phyloP scores from a whole-genome alignment of 2,888 invertebrate genomes.

The Tenthredo mesomela region DNA sequence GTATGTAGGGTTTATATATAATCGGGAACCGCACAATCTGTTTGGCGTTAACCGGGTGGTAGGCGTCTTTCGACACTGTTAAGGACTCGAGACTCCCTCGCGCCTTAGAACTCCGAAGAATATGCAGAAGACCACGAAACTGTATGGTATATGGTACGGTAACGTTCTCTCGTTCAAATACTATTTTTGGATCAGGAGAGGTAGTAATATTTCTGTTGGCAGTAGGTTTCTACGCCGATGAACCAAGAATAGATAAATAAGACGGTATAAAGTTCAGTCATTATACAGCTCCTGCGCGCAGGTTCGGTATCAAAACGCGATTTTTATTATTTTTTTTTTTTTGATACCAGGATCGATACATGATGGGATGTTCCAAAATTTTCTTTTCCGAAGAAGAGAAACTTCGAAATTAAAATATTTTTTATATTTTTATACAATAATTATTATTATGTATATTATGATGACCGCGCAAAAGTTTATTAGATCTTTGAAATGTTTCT shows the following conservation, averaged over 20 bases:
- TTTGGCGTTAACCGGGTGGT: slow-evolving; percentile 48
- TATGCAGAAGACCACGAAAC: not conserved
- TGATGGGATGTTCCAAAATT: no score
- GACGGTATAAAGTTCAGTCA: not conserved
- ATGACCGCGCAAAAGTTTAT: not conserved
- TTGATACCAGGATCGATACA: no score
- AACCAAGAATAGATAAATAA: slow-evolving; percentile 49
- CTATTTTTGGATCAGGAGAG: slow-evolving; percentile 53
- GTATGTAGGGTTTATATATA: slow-evolving; percentile 13
- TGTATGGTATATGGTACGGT: not conserved
- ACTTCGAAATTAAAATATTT: no score
- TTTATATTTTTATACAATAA: no score
- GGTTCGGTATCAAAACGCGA: not conserved
- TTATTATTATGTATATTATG: no score
- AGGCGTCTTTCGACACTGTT: slow-evolving; percentile 31
- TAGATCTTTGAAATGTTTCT: not conserved
- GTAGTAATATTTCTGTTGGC: slow-evolving; percentile 56
- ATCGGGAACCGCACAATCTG: slow-evolving; percentile 47
- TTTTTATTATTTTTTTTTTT: no score
- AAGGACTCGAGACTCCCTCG: slow-evolving; percentile 49
- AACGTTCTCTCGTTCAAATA: not conserved
- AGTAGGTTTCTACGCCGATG: slow-evolving; percentile 42
- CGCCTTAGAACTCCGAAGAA: not conserved
- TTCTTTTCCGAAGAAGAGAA: no score
- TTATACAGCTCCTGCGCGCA: not conserved